phyloP scores from a whole-genome alignment of 1,140 invertebrate species.

The Himalopsyche phryganea region DNA sequence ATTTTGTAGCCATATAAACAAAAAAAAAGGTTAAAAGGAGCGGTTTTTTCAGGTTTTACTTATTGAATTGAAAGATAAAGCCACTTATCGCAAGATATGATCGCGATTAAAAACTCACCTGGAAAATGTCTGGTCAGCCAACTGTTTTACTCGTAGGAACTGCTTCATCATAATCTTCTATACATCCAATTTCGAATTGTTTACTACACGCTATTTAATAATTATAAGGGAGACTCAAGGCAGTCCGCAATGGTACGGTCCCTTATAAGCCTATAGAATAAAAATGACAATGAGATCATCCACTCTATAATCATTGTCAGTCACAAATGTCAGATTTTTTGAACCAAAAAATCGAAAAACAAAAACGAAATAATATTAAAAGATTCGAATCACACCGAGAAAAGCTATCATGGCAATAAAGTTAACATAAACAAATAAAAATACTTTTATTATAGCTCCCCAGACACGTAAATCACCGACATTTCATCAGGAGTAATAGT shows the following conservation, averaged over 20 bases:
- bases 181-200: slow-evolving; percentile 10
- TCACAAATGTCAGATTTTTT: slow-evolving; percentile 4
- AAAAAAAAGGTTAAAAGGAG: background rate
- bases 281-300: slow-evolving; percentile 28
- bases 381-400: background rate
- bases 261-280: slow-evolving; percentile 13
- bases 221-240: slow-evolving; percentile 14
- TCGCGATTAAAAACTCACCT: slow-evolving; percentile 52
- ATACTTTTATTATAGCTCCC: slow-evolving; percentile 11
- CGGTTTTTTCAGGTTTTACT: background rate
- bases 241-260: slow-evolving; percentile 7
- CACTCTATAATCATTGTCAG: slow-evolving; percentile 23
- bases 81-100: slow-evolving; percentile 36
- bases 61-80: slow-evolving; percentile 8
- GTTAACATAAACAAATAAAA: background rate
- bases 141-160: slow-evolving; percentile 82
- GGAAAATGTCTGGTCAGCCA: slow-evolving; percentile 84
- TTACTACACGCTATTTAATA: background rate
- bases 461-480: slow-evolving; percentile 18
- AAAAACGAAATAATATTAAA: background rate
- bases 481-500: too few species aligned
- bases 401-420: background rate
- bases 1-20: background rate
- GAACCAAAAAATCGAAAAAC: background rate
- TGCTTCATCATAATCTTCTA: slow-evolving; percentile 72